A percentile compares a stretch with the other conserved stretches of the same genome.
phyloP scores from a whole-genome alignment of 2,797 vertebrate genomes.

The Erethizon dorsatum region DNA sequence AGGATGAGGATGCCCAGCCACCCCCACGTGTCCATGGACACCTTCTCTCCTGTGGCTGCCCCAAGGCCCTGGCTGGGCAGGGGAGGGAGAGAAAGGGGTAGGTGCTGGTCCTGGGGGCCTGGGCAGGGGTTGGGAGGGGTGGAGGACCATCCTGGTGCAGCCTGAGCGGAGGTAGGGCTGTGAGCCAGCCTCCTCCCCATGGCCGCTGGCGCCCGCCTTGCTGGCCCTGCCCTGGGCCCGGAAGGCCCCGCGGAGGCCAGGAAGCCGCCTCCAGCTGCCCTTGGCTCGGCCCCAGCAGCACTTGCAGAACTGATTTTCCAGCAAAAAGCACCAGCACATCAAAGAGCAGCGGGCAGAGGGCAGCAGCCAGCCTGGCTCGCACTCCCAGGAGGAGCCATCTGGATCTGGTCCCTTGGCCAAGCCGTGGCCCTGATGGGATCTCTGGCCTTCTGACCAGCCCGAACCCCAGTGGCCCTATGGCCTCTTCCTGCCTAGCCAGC shows the following conservation, averaged over 20 bases:
- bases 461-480: background rate
- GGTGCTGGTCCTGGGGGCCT: background rate
- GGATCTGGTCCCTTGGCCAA: background rate
- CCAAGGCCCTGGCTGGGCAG: background rate
- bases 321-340: slow-evolving; percentile 62
- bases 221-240: background rate
- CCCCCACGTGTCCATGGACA: background rate
- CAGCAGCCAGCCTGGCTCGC: slow-evolving; percentile 35
- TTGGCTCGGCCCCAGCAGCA: slow-evolving; percentile 4
- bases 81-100: too few relatives aligned
- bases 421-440: background rate
- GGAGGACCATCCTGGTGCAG: background rate
- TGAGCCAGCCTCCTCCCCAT: background rate
- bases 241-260: background rate
- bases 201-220: too few relatives aligned
- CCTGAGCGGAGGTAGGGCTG: background rate
- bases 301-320: slow-evolving; percentile 66
- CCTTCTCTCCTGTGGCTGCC: background rate
- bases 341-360: background rate
- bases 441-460: background rate
- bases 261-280: background rate
- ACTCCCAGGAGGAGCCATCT: slow-evolving; percentile 21
- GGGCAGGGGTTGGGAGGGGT: background rate
- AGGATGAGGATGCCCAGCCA: background rate
- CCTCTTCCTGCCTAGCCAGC: background rate